Percentiles rank a stretch among this genome's conserved stretches.
Conservation (phyloP, 2,888 invertebrate species). For the Amphipyra tragopoginis region DNA sequence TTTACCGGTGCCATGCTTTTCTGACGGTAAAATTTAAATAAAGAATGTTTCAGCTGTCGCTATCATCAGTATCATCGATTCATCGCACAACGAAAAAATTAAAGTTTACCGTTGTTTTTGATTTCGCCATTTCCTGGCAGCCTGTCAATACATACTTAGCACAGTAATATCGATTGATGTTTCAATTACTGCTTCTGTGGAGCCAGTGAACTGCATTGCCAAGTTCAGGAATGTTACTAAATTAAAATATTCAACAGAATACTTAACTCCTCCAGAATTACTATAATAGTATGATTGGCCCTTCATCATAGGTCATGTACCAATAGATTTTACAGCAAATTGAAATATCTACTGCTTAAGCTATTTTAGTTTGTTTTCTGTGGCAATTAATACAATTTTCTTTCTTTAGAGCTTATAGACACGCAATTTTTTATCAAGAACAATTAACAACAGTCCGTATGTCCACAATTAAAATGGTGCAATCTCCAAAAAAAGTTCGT, state of each 20-base stretch:
- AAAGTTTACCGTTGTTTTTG: not conserved
- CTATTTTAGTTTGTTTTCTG: no score
- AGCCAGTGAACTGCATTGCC: not conserved
- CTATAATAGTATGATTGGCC: not conserved
- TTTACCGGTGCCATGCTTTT: not conserved
- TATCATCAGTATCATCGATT: slow-evolving; percentile 2
- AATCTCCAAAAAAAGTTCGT: no score
- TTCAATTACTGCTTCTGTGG: slow-evolving; percentile 2
- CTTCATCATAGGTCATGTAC: no score
- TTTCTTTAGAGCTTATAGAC: no score
- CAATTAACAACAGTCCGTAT: no score
- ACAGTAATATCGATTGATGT: not conserved
- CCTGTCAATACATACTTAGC: slow-evolving; percentile 7
- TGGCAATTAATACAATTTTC: no score
- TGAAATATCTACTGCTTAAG: no score
- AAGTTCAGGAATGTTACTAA: not conserved
- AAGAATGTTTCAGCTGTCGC: slow-evolving; percentile 1
- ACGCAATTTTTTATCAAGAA: no score
- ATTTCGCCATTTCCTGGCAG: slow-evolving; percentile 1
- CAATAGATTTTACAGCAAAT: no score
- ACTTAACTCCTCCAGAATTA: not conserved
- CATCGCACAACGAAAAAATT: not conserved
- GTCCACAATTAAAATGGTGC: no score
- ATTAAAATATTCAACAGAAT: not conserved
- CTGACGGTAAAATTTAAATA: slow-evolving; percentile 1